A percentile compares a stretch with the other conserved stretches of the same genome.
Conservation (phyloP, 2,797 vertebrate genomes). For the Bucorvus abyssinicus region DNA sequence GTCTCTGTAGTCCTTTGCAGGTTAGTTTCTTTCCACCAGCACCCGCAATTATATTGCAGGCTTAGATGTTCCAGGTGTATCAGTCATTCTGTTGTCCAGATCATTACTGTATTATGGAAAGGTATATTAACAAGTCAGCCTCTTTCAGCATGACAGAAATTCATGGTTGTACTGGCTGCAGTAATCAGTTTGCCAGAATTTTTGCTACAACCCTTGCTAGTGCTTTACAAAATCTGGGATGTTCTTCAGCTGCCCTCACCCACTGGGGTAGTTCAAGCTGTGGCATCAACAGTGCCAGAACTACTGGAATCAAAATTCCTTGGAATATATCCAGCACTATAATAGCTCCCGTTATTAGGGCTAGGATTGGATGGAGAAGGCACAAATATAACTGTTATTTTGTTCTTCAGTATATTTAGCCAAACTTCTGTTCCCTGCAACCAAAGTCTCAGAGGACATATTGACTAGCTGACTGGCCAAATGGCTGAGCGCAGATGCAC, state of each 20-base stretch:
- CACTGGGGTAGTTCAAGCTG: conserved; percentile 64
- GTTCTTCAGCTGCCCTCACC: conserved; percentile 52
- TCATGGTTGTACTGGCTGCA: not conserved
- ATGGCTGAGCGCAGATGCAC: conserved; percentile 16
- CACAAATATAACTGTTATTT: conserved; percentile 43
- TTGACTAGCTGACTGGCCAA: conserved; percentile 33
- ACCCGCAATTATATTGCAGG: not conserved
- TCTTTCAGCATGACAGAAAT: not conserved
- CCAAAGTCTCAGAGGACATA: conserved; percentile 22
- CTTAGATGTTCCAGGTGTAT: not conserved
- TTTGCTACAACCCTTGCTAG: conserved; percentile 54
- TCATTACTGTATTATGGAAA: not conserved
- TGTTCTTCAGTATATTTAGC: conserved; percentile 56
- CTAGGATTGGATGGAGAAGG: conserved; percentile 65
- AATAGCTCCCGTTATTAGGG: conserved; percentile 61
- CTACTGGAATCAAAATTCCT: conserved; percentile 51
- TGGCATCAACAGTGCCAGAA: conserved; percentile 46
- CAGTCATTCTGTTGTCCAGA: not conserved
- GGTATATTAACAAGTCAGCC: not conserved
- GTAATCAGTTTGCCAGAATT: conserved; percentile 56
- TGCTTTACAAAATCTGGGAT: conserved; percentile 46
- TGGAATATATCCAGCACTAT: conserved; percentile 57
- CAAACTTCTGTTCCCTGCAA: conserved; percentile 53
- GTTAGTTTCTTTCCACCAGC: not conserved
- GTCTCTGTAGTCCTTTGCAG: not conserved